phyloP scores from a whole-genome alignment of 2,797 vertebrate genomes.

The Cheirogaleus major region DNA sequence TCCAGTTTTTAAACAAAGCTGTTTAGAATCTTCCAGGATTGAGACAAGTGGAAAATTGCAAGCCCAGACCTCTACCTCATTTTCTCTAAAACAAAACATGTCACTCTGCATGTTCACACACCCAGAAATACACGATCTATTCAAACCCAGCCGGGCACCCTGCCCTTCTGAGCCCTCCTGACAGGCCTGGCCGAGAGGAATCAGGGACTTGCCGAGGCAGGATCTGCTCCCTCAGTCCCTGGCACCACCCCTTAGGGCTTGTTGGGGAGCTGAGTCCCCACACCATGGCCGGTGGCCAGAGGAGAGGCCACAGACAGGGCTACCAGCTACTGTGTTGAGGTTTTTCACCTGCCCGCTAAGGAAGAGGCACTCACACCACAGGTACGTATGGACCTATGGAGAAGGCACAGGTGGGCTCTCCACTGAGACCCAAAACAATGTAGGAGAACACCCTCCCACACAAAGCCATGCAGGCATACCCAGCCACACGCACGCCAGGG shows the following conservation, averaged over 20 bases:
- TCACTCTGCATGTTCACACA: neutral
- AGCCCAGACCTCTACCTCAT: conserved; percentile 51
- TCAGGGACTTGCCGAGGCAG: neutral
- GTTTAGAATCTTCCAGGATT: conserved; percentile 63
- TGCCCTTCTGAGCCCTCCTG: neutral
- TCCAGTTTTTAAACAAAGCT: conserved; percentile 70
- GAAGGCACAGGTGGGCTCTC: neutral
- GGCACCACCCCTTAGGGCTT: neutral
- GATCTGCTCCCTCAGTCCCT: neutral
- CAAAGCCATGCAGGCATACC: neutral
- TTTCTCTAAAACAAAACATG: conserved; percentile 59
- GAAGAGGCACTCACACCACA: neutral
- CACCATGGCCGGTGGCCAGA: neutral
- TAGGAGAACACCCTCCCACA: neutral
- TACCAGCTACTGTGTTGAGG: neutral
- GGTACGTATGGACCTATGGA: neutral
- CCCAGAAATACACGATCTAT: neutral
- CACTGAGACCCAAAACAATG: neutral
- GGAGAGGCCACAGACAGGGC: neutral
- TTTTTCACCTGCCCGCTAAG: neutral
- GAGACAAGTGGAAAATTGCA: conserved; percentile 50
- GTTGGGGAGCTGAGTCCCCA: neutral
- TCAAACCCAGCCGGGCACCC: neutral
- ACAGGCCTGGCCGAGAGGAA: neutral
- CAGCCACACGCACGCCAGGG: neutral